Conservation (phyloP, 2,888 invertebrate species). For the Acanthosoma haemorrhoidale region DNA sequence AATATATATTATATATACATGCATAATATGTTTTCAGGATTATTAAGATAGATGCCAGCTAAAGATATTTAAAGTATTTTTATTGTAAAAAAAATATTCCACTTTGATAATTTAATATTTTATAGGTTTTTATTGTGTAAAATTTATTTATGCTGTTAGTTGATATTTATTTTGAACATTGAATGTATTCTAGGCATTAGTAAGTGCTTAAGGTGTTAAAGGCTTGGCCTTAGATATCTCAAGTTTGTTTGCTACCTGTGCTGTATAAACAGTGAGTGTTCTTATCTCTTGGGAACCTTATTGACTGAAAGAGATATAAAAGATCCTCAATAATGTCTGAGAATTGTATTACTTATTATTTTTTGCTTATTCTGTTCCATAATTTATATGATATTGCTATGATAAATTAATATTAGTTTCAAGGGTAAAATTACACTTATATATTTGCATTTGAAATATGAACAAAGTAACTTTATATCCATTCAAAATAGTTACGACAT, state of each 20-base stretch:
- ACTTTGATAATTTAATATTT: background rate
- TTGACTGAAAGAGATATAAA: slow-evolving; percentile 25
- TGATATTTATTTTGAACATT: background rate
- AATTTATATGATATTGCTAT: too few species aligned
- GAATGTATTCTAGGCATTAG: slow-evolving; percentile 1
- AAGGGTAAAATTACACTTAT: too few species aligned
- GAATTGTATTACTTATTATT: background rate
- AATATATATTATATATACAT: too few species aligned
- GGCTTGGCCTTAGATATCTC: slow-evolving; percentile 30
- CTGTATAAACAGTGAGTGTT: slow-evolving; percentile 28
- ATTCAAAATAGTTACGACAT: too few species aligned
- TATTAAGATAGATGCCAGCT: too few species aligned
- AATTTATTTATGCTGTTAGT: too few species aligned
- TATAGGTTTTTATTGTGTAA: background rate
- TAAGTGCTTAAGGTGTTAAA: slow-evolving; percentile 14
- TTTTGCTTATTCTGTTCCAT: too few species aligned
- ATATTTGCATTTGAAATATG: too few species aligned
- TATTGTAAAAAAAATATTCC: background rate
- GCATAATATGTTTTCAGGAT: too few species aligned
- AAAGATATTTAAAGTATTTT: background rate
- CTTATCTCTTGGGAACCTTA: slow-evolving; percentile 7
- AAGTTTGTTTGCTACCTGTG: slow-evolving; percentile 34
- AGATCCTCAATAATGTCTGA: slow-evolving; percentile 8
- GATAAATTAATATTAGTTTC: too few species aligned
- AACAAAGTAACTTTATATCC: too few species aligned